Conservation (phyloP, 2,113 vertebrate species). For the Colistium nudipinnis region DNA sequence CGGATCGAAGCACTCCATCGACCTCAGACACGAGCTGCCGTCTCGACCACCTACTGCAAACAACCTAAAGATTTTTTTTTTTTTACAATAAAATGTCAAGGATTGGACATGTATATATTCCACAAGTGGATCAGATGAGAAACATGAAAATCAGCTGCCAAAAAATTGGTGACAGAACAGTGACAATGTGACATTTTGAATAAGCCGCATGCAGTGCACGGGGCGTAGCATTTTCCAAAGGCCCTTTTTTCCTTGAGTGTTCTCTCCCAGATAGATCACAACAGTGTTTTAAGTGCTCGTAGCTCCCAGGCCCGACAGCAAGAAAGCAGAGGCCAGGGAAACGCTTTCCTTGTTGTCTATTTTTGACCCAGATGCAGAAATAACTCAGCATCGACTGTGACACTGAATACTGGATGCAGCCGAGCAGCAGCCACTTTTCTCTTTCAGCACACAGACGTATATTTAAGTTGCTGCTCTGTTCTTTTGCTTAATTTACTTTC, state of each 20-base stretch:
- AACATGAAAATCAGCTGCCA: constrained; percentile 5
- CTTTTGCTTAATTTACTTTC: constrained; percentile 38
- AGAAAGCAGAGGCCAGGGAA: constrained; percentile 54
- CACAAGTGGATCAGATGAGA: background rate
- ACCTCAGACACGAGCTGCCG: constrained; percentile 94
- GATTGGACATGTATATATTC: background rate
- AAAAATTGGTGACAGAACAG: constrained; percentile 18
- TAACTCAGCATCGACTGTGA: constrained; percentile 48
- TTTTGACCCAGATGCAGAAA: constrained; percentile 73
- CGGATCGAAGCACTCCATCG: constrained; percentile 97
- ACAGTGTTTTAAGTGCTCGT: constrained; percentile 52
- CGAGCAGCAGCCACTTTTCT: constrained; percentile 34
- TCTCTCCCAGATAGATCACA: constrained; percentile 46
- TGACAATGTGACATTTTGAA: constrained; percentile 14
- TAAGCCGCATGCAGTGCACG: constrained; percentile 11
- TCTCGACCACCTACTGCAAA: constrained; percentile 95
- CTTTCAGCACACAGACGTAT: constrained; percentile 22
- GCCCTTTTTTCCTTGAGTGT: constrained; percentile 30
- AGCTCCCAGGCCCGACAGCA: constrained; percentile 47
- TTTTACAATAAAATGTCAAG: constrained; percentile 9
- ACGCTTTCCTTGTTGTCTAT: constrained; percentile 66
- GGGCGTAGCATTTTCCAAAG: constrained; percentile 36
- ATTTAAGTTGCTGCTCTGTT: constrained; percentile 35
- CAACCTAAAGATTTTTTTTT: constrained; percentile 84
- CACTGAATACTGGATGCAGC: constrained; percentile 38